Percentiles rank a stretch among this genome's conserved stretches.
These are phyloP conservation scores for Phortica magna DNA, from an alignment of 2,888 invertebrate species.

Conservation along the genomic window DNA sequence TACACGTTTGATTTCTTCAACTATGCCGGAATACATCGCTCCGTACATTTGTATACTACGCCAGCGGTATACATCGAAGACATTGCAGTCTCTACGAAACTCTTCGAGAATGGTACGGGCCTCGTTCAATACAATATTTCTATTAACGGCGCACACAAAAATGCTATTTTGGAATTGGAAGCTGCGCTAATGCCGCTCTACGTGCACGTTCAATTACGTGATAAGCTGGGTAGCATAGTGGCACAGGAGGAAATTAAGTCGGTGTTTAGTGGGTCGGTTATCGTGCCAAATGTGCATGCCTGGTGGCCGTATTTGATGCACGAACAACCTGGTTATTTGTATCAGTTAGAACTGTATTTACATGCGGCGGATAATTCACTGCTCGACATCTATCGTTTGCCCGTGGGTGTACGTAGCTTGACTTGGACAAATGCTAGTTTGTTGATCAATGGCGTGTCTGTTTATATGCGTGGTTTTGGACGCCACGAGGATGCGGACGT, in stretches of 20 bases:
- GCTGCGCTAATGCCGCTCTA: constrained; percentile 42
- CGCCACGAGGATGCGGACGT: constrained; percentile 97
- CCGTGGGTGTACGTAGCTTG: constrained; percentile 91
- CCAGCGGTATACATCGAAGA: constrained; percentile 90
- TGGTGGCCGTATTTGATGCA: constrained; percentile 98
- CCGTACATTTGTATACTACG: constrained; percentile 93
- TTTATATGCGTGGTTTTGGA: constrained; percentile 96
- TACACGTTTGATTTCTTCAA: constrained; percentile 98
- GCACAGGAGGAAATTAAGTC: constrained; percentile 79
- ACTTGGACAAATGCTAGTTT: constrained; percentile 86
- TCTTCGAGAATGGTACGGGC: constrained; percentile 82
- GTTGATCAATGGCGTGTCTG: constrained; percentile 87
- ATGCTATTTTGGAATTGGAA: constrained; percentile 54
- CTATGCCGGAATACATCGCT: constrained; percentile 97
- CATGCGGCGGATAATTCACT: constrained; percentile 65
- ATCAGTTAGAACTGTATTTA: constrained; percentile 84
- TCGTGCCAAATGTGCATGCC: constrained; percentile 85
- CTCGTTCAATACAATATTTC: constrained; percentile 69
- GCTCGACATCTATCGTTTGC: constrained; percentile 89
- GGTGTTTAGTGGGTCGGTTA: constrained; percentile 81
- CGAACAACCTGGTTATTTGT: constrained; percentile 88
- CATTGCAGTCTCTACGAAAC: constrained; percentile 86
- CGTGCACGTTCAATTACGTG: constrained; percentile 78
- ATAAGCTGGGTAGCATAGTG: constrained; percentile 80
- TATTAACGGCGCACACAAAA: constrained; percentile 67